Evolutionary conservation across 2,888 invertebrate genomes (phyloP).

Genomic region (Hyposoter dolosus): DNA sequence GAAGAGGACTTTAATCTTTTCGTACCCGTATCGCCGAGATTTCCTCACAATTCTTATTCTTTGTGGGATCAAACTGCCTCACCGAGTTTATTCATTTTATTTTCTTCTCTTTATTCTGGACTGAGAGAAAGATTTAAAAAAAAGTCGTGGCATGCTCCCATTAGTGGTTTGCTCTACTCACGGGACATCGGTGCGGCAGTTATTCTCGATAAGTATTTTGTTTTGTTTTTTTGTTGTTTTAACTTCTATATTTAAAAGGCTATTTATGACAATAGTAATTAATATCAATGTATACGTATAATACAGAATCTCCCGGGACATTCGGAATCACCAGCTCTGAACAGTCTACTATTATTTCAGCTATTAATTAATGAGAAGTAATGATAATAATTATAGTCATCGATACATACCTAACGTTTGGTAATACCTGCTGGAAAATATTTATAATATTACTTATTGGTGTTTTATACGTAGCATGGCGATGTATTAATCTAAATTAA

Average conservation of each 20-base stretch:
- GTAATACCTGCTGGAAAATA: slow-evolving; percentile 64
- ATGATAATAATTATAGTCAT: slow-evolving; percentile 49
- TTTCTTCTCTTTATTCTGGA: background rate
- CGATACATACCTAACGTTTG: slow-evolving; percentile 59
- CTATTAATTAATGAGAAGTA: slow-evolving; percentile 31
- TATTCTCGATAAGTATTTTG: slow-evolving; percentile 75
- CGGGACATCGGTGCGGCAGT: slow-evolving; percentile 76
- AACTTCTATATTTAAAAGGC: slow-evolving; percentile 19
- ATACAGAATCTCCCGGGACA: slow-evolving; percentile 59
- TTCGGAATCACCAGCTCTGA: slow-evolving; percentile 61
- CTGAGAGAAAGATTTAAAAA: slow-evolving; percentile 56
- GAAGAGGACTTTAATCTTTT: background rate
- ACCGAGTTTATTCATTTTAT: slow-evolving; percentile 11
- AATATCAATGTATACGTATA: slow-evolving; percentile 58
- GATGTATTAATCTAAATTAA: slow-evolving; percentile 59
- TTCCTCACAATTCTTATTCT: background rate
- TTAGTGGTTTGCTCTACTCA: slow-evolving; percentile 38
- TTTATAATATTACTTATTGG: slow-evolving; percentile 58
- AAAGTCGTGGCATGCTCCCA: slow-evolving; percentile 51
- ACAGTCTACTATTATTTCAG: background rate
- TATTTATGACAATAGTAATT: slow-evolving; percentile 50
- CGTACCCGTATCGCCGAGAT: slow-evolving; percentile 17
- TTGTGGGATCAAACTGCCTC: slow-evolving; percentile 24
- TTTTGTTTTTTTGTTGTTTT: slow-evolving; percentile 8
- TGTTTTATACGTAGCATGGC: slow-evolving; percentile 20